Evolutionary conservation across 2,888 invertebrate genomes (phyloP).

Genomic region (Malacosoma neustria): DNA sequence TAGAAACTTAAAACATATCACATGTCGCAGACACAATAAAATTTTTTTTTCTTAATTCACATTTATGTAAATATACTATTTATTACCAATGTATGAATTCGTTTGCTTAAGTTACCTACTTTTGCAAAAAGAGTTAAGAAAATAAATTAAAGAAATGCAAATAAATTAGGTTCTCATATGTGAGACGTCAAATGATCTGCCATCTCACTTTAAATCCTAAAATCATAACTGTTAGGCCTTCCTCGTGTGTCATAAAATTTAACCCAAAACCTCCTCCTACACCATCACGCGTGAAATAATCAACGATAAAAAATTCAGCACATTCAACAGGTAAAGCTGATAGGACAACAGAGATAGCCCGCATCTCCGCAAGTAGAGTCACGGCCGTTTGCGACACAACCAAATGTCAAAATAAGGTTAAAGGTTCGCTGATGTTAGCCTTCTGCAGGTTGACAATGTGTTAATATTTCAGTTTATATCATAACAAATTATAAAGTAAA

Average conservation of each 20-base stretch:
- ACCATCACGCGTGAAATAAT: background rate
- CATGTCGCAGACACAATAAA: no score
- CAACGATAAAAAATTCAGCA: constrained; percentile 6
- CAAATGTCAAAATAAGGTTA: constrained; percentile 73
- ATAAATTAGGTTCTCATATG: no score
- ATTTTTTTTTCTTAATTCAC: no score
- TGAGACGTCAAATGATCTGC: no score
- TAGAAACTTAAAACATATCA: no score
- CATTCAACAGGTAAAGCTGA: constrained; percentile 12
- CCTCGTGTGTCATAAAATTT: background rate
- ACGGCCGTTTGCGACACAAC: constrained; percentile 61
- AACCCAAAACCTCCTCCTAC: background rate
- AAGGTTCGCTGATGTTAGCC: constrained; percentile 51
- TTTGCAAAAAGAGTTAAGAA: no score
- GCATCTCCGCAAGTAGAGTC: constrained; percentile 33
- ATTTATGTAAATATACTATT: no score
- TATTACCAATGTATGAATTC: no score
- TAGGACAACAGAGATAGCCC: constrained; percentile 28
- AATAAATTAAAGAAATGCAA: no score
- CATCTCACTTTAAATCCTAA: no score
- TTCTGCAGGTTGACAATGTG: constrained; percentile 11
- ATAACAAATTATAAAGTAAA: background rate
- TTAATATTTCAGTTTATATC: background rate
- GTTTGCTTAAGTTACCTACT: no score
- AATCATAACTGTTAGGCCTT: no score